phyloP scores from a whole-genome alignment of 2,113 vertebrate species.

The Phalacrocorax pelagicus region DNA sequence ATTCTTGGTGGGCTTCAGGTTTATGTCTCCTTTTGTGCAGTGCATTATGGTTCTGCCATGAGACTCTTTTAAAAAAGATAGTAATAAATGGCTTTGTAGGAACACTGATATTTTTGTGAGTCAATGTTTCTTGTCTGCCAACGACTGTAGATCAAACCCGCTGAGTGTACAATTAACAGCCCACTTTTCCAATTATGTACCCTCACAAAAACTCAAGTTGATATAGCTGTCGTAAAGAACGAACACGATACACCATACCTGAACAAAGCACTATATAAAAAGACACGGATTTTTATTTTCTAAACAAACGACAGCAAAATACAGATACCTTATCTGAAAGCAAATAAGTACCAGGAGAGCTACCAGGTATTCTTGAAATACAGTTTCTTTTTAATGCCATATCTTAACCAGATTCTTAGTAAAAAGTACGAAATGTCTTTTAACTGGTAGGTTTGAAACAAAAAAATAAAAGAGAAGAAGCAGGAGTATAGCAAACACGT shows the following conservation, averaged over 20 bases:
- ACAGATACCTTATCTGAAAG: not conserved
- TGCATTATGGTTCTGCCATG: not conserved
- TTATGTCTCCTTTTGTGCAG: not conserved
- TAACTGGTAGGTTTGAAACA: not conserved
- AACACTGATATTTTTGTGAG: not conserved
- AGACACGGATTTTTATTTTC: not conserved
- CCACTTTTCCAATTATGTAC: not conserved
- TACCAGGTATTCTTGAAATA: not conserved
- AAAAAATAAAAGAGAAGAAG: not conserved
- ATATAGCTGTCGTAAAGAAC: not conserved
- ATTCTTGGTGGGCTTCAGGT: not conserved
- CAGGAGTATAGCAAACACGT: not conserved
- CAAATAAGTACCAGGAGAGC: not conserved
- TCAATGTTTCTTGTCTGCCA: not conserved
- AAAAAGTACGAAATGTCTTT: not conserved
- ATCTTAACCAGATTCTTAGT: not conserved
- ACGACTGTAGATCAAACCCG: not conserved
- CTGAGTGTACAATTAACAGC: not conserved
- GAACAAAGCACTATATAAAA: not conserved
- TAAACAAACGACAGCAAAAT: not conserved
- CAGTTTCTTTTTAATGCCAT: not conserved
- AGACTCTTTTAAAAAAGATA: not conserved
- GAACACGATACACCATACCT: not conserved
- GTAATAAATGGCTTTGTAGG: not conserved
- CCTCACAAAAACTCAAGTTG: not conserved